Base-by-base conservation (phyloP, 1,140 invertebrate species). In the Potamilus streckersoni region DNA sequence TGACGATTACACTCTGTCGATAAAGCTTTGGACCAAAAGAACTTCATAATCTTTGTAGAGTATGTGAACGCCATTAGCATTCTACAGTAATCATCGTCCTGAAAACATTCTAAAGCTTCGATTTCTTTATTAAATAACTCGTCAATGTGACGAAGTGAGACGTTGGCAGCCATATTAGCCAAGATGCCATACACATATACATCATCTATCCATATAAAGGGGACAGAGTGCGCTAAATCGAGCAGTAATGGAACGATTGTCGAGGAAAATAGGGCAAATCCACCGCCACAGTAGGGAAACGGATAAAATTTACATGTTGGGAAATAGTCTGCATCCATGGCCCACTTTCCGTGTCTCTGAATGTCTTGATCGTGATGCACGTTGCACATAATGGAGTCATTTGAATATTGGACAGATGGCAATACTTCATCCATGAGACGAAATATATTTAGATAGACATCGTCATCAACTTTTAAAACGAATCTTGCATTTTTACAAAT, bases 381-480 rank as follows among this genome's bases (percentile, higher is more conserved):
- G 62, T 80, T 55, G 60, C 82, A 83, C 2, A 76, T 27, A 6
- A 82, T 69, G 23, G 71, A 73, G 27, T 64, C 62, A 4, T 60
- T 58, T 17, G 27, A 69, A 27, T 72, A 60, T 31, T 58, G 49
- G 69, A 74, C 66, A 13, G 31, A 27, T 0, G 74, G 71, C 17
- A 73, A 17, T 8, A 61, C 12, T 19, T 71, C 23, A 0, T 67
- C n/a, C 6, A 84, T 38, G 3, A 83, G 20, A 38, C 71, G 71
- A 57, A 93, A 93, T 17, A 96, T 84, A 89, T 96, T 94, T 17
- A 96, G 91, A 60, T 95, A 93, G 73, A 94, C 95, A 85, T 97
- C 96, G 88, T 97, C 96, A 87, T 97, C 96, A 86, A 95, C 93
- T 92, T 97, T 97, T 14, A 97, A 91, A 20, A 96, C 91, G 82